Conservation (phyloP, 2,113 vertebrate species). For the Apaloderma vittatum region DNA sequence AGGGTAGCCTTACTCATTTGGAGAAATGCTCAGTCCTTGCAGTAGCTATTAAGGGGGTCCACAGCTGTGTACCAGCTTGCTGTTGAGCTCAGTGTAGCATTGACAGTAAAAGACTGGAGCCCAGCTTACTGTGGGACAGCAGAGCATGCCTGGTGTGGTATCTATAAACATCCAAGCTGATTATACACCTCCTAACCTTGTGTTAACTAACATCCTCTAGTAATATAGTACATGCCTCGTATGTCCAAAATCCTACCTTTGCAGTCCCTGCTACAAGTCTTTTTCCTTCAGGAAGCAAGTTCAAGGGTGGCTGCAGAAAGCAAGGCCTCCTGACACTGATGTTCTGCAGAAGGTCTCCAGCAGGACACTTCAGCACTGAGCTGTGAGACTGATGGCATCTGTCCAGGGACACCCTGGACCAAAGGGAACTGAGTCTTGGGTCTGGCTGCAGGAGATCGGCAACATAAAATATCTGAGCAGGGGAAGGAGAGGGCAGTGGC, state of each 20-base stretch:
- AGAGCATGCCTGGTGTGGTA: background rate
- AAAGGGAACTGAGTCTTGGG: background rate
- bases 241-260: background rate
- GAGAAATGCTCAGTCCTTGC: background rate
- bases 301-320: background rate
- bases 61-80: background rate
- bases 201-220: background rate
- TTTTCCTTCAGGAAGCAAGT: background rate
- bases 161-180: background rate
- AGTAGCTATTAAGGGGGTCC: background rate
- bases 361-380: background rate
- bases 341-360: background rate
- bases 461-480: background rate
- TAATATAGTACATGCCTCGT: accelerated
- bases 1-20: background rate
- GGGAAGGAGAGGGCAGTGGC: background rate
- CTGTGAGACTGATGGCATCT: background rate
- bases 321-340: background rate
- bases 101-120: background rate
- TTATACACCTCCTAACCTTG: background rate
- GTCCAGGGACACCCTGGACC: no score
- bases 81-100: background rate
- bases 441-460: background rate
- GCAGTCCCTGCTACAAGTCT: background rate
- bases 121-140: background rate